Conservation (phyloP, 2,113 vertebrate genomes). For the Solea senegalensis region DNA sequence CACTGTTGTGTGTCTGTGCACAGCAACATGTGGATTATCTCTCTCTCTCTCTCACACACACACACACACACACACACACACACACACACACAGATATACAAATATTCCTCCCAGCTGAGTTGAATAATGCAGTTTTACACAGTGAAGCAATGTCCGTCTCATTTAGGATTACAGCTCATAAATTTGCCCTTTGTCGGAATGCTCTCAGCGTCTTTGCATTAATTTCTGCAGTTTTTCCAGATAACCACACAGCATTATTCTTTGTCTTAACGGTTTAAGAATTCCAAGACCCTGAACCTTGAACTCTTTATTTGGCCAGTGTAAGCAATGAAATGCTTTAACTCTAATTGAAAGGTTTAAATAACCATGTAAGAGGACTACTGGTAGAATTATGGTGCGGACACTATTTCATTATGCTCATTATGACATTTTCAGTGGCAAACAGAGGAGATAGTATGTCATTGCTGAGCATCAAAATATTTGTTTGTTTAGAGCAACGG, state of each 20-base stretch:
- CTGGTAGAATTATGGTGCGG: too few species aligned
- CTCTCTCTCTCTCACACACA: slow-evolving; percentile 1
- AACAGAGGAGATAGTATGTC: not conserved
- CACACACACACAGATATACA: slow-evolving; percentile 4
- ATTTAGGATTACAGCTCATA: slow-evolving; percentile 45
- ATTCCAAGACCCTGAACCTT: slow-evolving; percentile 29
- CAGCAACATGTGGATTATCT: not conserved
- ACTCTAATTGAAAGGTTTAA: not conserved
- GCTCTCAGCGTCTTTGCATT: slow-evolving; percentile 17
- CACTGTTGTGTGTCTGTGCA: slow-evolving; percentile 11
- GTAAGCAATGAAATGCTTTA: not conserved
- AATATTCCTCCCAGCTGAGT: slow-evolving; percentile 20
- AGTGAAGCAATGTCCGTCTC: slow-evolving; percentile 36
- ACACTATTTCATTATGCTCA: too few species aligned
- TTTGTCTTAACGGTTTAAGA: slow-evolving; percentile 36
- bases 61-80: not conserved
- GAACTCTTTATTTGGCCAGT: slow-evolving; percentile 9
- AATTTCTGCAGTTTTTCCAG: slow-evolving; percentile 1
- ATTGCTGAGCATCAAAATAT: not conserved
- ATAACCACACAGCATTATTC: slow-evolving; percentile 16
- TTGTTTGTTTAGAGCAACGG: not conserved
- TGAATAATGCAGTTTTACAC: slow-evolving; percentile 10
- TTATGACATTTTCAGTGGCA: too few species aligned
- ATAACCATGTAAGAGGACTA: too few species aligned
- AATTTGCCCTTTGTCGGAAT: slow-evolving; percentile 28